phyloP scores from a whole-genome alignment of 2,888 invertebrate species.

The Himalopsyche tibetana region DNA sequence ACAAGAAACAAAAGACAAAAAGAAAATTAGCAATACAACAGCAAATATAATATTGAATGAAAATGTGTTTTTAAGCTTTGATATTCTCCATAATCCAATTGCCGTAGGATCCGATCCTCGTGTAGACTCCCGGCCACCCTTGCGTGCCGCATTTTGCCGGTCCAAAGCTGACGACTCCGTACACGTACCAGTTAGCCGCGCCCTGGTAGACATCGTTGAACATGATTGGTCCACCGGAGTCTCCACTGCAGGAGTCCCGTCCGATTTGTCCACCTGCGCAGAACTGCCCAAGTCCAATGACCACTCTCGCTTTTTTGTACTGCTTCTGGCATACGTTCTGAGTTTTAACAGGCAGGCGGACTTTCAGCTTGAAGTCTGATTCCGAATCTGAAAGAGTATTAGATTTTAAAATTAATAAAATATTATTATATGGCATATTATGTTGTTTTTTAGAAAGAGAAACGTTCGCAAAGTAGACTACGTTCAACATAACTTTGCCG shows the following conservation, averaged over 20 bases:
- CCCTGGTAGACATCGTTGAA: conserved; percentile 70
- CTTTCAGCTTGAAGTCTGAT: conserved; percentile 77
- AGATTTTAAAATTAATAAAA: conserved; percentile 63
- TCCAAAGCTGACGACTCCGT: conserved; percentile 78
- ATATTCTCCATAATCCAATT: conserved; percentile 81
- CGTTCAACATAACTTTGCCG: too few species aligned
- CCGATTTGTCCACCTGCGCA: conserved; percentile 80
- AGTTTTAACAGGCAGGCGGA: conserved; percentile 73
- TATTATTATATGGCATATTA: neutral
- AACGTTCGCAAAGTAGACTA: neutral
- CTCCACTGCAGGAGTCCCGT: conserved; percentile 81
- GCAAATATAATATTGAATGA: neutral
- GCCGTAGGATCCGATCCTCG: conserved; percentile 79
- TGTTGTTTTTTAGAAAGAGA: neutral
- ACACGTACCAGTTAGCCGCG: conserved; percentile 76
- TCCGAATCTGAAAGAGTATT: conserved; percentile 69
- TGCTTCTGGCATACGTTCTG: conserved; percentile 74
- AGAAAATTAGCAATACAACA: neutral
- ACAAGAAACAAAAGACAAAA: neutral
- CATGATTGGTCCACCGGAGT: conserved; percentile 83
- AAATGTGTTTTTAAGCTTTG: conserved; percentile 68
- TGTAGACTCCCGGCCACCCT: conserved; percentile 85
- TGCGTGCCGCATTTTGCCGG: conserved; percentile 74
- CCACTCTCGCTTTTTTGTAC: conserved; percentile 70
- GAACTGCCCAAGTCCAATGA: conserved; percentile 70